Base-by-base conservation (phyloP, 2,113 vertebrate genomes). In the Peromyscus leucopus region DNA sequence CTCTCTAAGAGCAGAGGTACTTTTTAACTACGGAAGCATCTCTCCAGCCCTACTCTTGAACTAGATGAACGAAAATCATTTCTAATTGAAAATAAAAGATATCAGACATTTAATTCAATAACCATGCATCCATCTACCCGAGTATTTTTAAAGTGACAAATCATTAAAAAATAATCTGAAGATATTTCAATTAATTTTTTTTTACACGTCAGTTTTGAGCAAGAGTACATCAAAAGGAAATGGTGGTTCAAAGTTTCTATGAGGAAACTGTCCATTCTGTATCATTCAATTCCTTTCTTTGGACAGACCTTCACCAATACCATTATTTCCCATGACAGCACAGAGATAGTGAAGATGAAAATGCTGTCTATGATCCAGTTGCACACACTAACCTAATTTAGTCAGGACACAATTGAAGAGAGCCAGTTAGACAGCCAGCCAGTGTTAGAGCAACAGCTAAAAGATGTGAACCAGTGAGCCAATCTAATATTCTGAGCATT, bases 391-490 rank as follows among this genome's bases (percentile, higher is more conserved):
- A 59, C 46, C 51, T 88, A 74, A 57, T 86, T 84, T 80, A 57
- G 39, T 82, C 48, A 0, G 28, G 39, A 69, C 9, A 82, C n/a
- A 86, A 71, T 5, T 83, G 59, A 59, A 67, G 31, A 51, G 24
- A 21, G 36, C 2, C 67, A 79, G 8, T 51, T 61, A 59, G 51
- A 71, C 36, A 61, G 36, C 2, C 48, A 71, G 42, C 2, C 22
- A 8, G 39, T 31, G 74, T 93, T 2, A 85, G 57, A 92, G 36
- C 57, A 84, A 24, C 5, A 46, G 24, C 88, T 95, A 85, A 85
- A 85, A 95, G 92, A 90, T 31, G 33, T 92, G 65, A 92, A 72
- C 63, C 26, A 80, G 67, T 92, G 57, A 90, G 79, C 46, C 33
- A 69, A 83, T 39, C 87, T 26, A 86, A 42, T 82, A 83, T 89